Percentiles rank a stretch among this genome's conserved stretches.
Conservation (phyloP, 2,113 vertebrate species). For the Aspiorhynchus laticeps region DNA sequence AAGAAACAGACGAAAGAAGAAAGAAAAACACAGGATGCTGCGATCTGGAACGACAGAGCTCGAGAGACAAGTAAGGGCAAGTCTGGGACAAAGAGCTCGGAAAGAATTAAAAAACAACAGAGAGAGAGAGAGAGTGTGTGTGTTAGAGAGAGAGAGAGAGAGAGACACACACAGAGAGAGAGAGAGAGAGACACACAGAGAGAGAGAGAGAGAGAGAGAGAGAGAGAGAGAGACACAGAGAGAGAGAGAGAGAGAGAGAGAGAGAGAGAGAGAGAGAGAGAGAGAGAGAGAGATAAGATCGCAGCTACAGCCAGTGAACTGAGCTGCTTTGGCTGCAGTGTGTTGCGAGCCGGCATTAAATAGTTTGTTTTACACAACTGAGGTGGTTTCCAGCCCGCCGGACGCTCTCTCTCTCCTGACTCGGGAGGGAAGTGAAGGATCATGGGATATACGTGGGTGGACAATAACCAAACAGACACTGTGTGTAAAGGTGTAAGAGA, state of each 20-base stretch:
- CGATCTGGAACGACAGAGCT: slow-evolving; percentile 61
- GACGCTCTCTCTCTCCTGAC: neutral
- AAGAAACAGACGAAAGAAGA: slow-evolving; percentile 16
- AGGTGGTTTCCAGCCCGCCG: slow-evolving; percentile 37
- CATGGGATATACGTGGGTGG: slow-evolving; percentile 19
- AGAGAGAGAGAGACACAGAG: neutral
- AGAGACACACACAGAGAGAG: slow-evolving; percentile 23
- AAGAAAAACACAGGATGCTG: slow-evolving; percentile 71
- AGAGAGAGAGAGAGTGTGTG: slow-evolving; percentile 41
- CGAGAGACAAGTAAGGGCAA: slow-evolving; percentile 70
- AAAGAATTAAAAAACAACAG: slow-evolving; percentile 59
- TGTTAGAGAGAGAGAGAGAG: too few species aligned
- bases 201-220: neutral
- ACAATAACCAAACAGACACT: slow-evolving; percentile 5
- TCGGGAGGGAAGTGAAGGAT: neutral
- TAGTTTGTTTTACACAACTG: slow-evolving; percentile 52
- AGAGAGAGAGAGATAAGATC: slow-evolving; percentile 6
- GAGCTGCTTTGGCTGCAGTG: slow-evolving; percentile 19
- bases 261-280: neutral
- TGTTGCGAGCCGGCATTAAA: slow-evolving; percentile 62
- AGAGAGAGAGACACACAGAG: neutral
- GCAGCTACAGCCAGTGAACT: slow-evolving; percentile 7
- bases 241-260: neutral
- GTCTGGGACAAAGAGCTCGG: slow-evolving; percentile 64
- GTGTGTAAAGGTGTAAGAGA: slow-evolving; percentile 2